phyloP scores from a whole-genome alignment of 30 jellyfish, hydroid and myxozoan species.

The Cassiopea xamachana region DNA sequence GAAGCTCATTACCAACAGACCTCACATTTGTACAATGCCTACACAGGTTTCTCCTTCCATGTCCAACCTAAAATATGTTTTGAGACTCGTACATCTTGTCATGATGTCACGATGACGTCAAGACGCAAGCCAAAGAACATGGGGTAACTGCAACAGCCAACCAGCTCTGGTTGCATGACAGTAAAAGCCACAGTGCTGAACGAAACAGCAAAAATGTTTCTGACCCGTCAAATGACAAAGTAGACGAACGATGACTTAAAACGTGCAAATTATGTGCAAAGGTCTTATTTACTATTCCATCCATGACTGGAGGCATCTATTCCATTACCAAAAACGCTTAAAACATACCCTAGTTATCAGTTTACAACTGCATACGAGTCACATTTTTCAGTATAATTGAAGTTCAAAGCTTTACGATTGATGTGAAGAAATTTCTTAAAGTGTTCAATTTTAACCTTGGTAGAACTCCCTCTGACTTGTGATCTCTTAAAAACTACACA shows the following conservation, averaged over 20 bases:
- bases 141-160: constrained; percentile 7
- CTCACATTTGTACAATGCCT: constrained; percentile 43
- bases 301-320: not conserved
- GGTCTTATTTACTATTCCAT: not conserved
- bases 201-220: not conserved
- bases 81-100: constrained; percentile 17
- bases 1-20: constrained; percentile 50
- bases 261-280: constrained; percentile 51
- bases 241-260: not conserved
- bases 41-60: constrained; percentile 13
- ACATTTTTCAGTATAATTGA: no score
- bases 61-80: constrained; percentile 40
- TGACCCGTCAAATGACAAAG: not conserved
- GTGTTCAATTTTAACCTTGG: no score
- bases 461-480: no score
- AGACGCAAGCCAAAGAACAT: constrained; percentile 50
- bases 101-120: constrained; percentile 3
- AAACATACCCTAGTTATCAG: no score
- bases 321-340: no score
- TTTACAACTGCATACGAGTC: no score
- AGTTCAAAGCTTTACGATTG: no score
- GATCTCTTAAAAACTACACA: no score
- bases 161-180: not conserved
- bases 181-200: not conserved
- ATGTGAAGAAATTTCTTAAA: no score